phyloP scores from a whole-genome alignment of 1,140 invertebrate genomes.

The Cydia fagiglandana region DNA sequence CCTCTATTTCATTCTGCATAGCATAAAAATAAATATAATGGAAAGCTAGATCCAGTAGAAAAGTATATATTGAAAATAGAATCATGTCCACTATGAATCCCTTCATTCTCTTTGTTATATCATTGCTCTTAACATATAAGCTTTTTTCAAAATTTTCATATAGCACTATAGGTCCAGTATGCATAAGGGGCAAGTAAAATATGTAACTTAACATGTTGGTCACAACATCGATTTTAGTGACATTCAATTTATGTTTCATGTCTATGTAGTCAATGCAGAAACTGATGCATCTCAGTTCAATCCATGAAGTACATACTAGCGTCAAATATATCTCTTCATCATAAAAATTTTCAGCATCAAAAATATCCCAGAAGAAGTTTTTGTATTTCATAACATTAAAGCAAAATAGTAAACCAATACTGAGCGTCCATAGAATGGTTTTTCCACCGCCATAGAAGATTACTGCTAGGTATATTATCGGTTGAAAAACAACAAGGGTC shows the following conservation, averaged over 20 bases:
- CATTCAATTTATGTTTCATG: constrained; percentile 38
- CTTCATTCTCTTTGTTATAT: constrained; percentile 65
- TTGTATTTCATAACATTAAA: constrained; percentile 73
- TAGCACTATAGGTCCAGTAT: constrained; percentile 88
- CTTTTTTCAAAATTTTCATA: constrained; percentile 83
- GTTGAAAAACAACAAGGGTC: constrained; percentile 61
- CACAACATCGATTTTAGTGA: constrained; percentile 45
- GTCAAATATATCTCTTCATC: constrained; percentile 75
- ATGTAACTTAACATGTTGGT: constrained; percentile 82
- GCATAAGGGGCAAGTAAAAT: constrained; percentile 89
- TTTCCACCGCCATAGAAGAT: constrained; percentile 60
- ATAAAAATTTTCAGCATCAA: constrained; percentile 58
- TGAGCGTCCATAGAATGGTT: constrained; percentile 62
- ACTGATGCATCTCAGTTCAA: constrained; percentile 74
- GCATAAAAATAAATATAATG: constrained; percentile 91
- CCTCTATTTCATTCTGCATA: constrained; percentile 82
- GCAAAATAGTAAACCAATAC: constrained; percentile 57
- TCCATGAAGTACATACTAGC: constrained; percentile 70
- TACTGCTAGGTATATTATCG: constrained; percentile 60
- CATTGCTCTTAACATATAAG: constrained; percentile 60
- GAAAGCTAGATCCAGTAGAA: constrained; percentile 84
- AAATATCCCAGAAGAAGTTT: constrained; percentile 64
- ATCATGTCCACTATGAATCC: constrained; percentile 78
- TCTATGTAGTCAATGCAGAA: constrained; percentile 68
- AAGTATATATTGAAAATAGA: constrained; percentile 86